Percentiles rank a stretch among this genome's conserved stretches.
phyloP scores from a whole-genome alignment of 2,797 vertebrate species.

The Euthynnus affinis region DNA sequence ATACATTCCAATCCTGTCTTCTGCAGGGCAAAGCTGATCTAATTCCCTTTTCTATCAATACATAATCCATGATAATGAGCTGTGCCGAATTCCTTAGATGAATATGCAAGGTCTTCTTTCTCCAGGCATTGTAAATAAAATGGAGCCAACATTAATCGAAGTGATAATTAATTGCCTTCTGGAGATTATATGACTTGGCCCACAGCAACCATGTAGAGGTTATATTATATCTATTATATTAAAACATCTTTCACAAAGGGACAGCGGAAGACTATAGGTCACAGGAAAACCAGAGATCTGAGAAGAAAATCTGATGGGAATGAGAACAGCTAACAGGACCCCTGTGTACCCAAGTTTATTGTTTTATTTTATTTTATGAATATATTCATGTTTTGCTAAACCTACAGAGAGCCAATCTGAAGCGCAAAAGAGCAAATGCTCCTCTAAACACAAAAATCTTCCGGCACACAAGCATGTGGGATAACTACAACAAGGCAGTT shows the following conservation, averaged over 20 bases:
- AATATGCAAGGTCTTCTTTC: slow-evolving; percentile 80
- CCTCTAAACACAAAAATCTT: background rate
- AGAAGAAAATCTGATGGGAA: slow-evolving; percentile 6
- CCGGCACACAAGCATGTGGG: background rate
- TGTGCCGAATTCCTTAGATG: slow-evolving; percentile 82
- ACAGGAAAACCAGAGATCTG: slow-evolving; percentile 38
- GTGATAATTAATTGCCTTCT: slow-evolving; percentile 81
- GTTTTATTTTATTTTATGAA: background rate
- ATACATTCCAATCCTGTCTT: slow-evolving; percentile 51
- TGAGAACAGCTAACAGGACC: background rate
- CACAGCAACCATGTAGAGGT: slow-evolving; percentile 63
- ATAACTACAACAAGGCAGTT: background rate
- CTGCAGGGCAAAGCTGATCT: slow-evolving; percentile 75
- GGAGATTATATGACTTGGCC: slow-evolving; percentile 77
- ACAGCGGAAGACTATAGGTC: slow-evolving; percentile 29
- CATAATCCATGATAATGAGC: slow-evolving; percentile 86
- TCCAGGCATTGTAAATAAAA: slow-evolving; percentile 87
- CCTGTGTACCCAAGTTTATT: background rate
- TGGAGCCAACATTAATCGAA: slow-evolving; percentile 82
- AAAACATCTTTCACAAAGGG: slow-evolving; percentile 54
- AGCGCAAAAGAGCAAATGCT: background rate
- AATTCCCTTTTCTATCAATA: slow-evolving; percentile 83
- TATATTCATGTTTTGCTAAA: background rate
- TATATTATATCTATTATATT: slow-evolving; percentile 70
- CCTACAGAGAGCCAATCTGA: too few relatives aligned